These are phyloP conservation scores for Cladopsammia gracilis DNA, from an alignment of 64 coral and sea anemone species.

Conservation along the genomic window DNA sequence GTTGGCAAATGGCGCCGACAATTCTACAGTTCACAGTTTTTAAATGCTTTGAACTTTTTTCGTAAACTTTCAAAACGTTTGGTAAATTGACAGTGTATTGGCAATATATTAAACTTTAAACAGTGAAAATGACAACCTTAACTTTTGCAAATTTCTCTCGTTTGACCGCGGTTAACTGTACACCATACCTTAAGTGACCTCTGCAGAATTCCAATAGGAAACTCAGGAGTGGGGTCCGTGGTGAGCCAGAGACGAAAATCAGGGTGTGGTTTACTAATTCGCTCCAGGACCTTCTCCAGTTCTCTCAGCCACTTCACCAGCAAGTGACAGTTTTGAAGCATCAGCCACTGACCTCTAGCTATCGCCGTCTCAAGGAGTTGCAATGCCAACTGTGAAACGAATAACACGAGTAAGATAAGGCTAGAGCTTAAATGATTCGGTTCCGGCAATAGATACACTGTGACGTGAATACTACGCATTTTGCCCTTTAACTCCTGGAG, in stretches of 20 bases:
- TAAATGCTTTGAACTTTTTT: no score
- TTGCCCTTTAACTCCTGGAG: no score
- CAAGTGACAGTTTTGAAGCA: constrained; percentile 99
- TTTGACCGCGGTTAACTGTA: no score
- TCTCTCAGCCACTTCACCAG: constrained; percentile 98
- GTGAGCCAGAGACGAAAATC: constrained; percentile 98
- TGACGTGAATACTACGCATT: no score
- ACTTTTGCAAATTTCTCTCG: no score
- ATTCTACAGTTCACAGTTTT: no score
- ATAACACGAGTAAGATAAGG: background rate
- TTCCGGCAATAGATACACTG: no score
- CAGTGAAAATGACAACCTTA: no score
- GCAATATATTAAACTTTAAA: no score
- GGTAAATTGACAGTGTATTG: no score
- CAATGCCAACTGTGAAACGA: constrained; percentile 75
- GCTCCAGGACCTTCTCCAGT: constrained; percentile 94
- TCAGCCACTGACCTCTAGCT: constrained; percentile 97
- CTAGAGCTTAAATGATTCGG: background rate
- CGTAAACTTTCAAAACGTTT: no score
- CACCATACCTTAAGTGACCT: constrained; percentile 91
- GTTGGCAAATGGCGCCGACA: no score
- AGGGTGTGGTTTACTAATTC: constrained; percentile 98
- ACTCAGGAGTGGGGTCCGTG: constrained; percentile 97
- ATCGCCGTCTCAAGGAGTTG: constrained; percentile 98
- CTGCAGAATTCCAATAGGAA: constrained; percentile 97